These are phyloP conservation scores for Amblyjoppa fuscipennis DNA, from an alignment of 2,888 invertebrate genomes.

Conservation along the genomic window DNA sequence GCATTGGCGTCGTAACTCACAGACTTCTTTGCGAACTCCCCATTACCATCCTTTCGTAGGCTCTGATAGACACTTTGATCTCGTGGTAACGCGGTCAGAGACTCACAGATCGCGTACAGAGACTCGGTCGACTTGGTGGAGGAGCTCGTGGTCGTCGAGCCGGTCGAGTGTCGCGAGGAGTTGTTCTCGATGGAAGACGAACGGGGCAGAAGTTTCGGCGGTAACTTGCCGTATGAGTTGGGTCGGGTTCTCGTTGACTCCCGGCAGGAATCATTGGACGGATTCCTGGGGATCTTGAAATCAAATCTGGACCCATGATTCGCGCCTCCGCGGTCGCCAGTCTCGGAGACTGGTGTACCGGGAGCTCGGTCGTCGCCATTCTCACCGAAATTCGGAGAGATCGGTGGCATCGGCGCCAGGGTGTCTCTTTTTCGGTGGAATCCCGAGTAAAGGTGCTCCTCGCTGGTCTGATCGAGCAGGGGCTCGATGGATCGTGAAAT, in stretches of 20 bases:
- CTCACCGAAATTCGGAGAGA: constrained; percentile 76
- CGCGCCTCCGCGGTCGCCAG: constrained; percentile 24
- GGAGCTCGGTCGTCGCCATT: constrained; percentile 64
- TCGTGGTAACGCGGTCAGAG: constrained; percentile 69
- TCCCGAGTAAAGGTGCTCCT: constrained; percentile 69
- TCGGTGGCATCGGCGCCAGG: constrained; percentile 82
- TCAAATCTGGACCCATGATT: constrained; percentile 53
- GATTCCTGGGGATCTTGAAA: constrained; percentile 58
- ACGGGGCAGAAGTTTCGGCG: constrained; percentile 77
- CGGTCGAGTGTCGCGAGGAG: constrained; percentile 79
- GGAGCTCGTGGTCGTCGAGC: constrained; percentile 78
- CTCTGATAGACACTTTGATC: constrained; percentile 23
- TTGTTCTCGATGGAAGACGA: constrained; percentile 80
- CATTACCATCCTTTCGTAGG: constrained; percentile 13
- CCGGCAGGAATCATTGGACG: constrained; percentile 20
- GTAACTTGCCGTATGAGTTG: constrained; percentile 78
- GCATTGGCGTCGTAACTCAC: constrained; percentile 16
- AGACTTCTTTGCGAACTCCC: constrained; percentile 29
- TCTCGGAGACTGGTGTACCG: constrained; percentile 30
- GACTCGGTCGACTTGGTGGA: constrained; percentile 82
- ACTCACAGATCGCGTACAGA: constrained; percentile 79
- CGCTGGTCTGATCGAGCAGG: constrained; percentile 22
- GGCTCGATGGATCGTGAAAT: constrained; percentile 70
- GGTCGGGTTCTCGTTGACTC: constrained; percentile 67
- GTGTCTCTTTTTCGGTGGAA: constrained; percentile 76